Evolutionary conservation across 2,888 invertebrate species (phyloP).

Genomic region (Melinaea menophilus): DNA sequence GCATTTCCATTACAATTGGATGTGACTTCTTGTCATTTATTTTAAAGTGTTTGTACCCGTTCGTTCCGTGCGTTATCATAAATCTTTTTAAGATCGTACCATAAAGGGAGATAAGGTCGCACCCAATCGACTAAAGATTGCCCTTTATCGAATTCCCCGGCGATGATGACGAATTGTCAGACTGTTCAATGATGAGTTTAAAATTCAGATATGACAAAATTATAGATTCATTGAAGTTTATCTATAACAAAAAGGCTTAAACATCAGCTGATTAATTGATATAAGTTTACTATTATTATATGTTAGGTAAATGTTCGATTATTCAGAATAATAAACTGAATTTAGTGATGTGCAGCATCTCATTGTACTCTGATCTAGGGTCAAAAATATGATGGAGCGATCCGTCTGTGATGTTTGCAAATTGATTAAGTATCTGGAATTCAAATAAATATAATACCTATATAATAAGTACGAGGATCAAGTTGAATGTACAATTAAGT

Average conservation of each 20-base stretch:
- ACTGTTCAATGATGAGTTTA: slow-evolving; percentile 41
- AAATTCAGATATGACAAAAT: slow-evolving; percentile 33
- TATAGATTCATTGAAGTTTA: neutral
- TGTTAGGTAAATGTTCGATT: no score
- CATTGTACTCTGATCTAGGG: slow-evolving; percentile 17
- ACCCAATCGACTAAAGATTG: slow-evolving; percentile 72
- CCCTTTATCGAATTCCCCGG: slow-evolving; percentile 62
- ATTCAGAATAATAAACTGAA: no score
- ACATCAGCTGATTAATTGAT: no score
- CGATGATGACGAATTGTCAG: slow-evolving; percentile 72
- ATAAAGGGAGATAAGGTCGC: slow-evolving; percentile 76
- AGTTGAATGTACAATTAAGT: slow-evolving; percentile 70
- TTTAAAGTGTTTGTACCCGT: slow-evolving; percentile 73
- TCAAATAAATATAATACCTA: slow-evolving; percentile 47
- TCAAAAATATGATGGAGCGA: slow-evolving; percentile 55
- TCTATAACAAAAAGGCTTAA: no score
- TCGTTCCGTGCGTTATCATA: slow-evolving; percentile 75
- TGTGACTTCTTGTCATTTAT: slow-evolving; percentile 77
- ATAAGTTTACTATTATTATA: no score
- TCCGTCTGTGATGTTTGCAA: slow-evolving; percentile 58
- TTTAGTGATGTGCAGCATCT: slow-evolving; percentile 5
- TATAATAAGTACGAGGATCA: slow-evolving; percentile 50
- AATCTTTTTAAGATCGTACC: slow-evolving; percentile 77
- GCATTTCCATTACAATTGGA: slow-evolving; percentile 77
- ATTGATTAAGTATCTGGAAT: slow-evolving; percentile 69